Base-by-base conservation (phyloP, 2,113 vertebrate genomes). In the Bungarus multicinctus region DNA sequence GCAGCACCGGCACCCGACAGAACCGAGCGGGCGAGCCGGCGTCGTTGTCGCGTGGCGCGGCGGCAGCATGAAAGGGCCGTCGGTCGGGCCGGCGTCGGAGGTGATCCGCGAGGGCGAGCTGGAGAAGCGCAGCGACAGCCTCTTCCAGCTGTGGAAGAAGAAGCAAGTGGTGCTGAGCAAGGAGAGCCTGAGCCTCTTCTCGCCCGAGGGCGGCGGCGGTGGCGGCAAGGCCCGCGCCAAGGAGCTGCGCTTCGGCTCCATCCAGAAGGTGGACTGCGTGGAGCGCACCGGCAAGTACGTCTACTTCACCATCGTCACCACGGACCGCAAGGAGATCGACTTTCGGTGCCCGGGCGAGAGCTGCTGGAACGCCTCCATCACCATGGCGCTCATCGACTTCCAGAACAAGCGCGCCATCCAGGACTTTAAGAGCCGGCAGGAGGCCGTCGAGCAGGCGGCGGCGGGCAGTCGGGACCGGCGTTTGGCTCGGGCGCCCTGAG, bases 281-380 rank as follows among this genome's bases (percentile, higher is more conserved):
- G 99, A 99, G 98, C 98, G 98, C 97, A 99, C 98, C 69, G 98
- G 98, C 96, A 99, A 98, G 96, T 99, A 99, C 97, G 97, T 99
- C 96, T 99, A 99, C 97, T 99, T 99, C 98, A 99, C 99, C 96
- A 98, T 99, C 94, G 99, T 99, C 57, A 99, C 99, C 95, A 99
- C 98, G 20, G 98, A 99, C 97, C 97, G 98, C 96, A 99, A 99
- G 96, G 99, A 99, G 97, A 99, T 99, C 95, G 99, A 99, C 96
- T 99, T 99, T 98, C 98, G 99, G 96, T 99, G 99, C 97, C 94
- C 98, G 0, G 98, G 97, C 81, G 98, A 99, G 96, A 98, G 98
- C 98, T 98, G 98, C 97, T 99, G 99, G 99, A 99, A 99, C 94
- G 98, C 99, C 9, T 98, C 98, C 93, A 99, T 99, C 97, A 98